Evolutionary conservation across 2,888 invertebrate genomes (phyloP).

Genomic region (Calliopum simillimum): DNA sequence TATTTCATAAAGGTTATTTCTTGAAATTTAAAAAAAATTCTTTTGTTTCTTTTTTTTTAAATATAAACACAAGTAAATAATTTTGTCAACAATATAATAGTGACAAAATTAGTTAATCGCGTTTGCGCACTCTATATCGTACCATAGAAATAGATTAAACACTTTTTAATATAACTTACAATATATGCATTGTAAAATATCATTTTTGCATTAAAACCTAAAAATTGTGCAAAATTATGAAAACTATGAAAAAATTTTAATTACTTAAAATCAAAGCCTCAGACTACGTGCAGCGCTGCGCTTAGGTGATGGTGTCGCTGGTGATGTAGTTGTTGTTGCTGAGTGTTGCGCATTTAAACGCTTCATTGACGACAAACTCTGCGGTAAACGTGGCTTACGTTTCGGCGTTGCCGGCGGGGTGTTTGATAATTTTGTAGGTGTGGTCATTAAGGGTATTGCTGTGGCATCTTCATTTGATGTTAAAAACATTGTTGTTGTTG

Average conservation of each 20-base stretch:
- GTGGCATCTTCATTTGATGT: neutral
- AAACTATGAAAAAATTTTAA: neutral
- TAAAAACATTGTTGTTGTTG: conserved; percentile 2
- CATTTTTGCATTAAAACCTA: neutral
- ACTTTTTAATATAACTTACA: too few relatives aligned
- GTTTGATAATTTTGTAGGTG: conserved; percentile 46
- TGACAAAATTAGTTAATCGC: conserved; percentile 6
- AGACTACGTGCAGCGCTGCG: conserved; percentile 49
- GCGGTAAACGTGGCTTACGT: conserved; percentile 44
- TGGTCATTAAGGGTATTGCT: conserved; percentile 41
- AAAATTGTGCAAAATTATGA: neutral
- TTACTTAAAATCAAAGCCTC: conserved; percentile 42
- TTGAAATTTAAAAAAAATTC: too few relatives aligned
- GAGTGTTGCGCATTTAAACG: conserved; percentile 42
- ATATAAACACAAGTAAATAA: neutral
- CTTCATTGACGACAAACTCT: conserved; percentile 42
- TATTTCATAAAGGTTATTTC: too few relatives aligned
- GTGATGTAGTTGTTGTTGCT: conserved; percentile 23
- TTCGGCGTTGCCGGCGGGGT: conserved; percentile 50
- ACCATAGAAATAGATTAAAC: too few relatives aligned
- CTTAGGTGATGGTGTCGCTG: conserved; percentile 43
- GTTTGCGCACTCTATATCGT: neutral
- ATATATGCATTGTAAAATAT: neutral
- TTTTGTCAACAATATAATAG: neutral
- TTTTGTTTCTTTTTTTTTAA: too few relatives aligned